phyloP scores from a whole-genome alignment of 2,888 invertebrate genomes.

The Cheilosia vulpina region DNA sequence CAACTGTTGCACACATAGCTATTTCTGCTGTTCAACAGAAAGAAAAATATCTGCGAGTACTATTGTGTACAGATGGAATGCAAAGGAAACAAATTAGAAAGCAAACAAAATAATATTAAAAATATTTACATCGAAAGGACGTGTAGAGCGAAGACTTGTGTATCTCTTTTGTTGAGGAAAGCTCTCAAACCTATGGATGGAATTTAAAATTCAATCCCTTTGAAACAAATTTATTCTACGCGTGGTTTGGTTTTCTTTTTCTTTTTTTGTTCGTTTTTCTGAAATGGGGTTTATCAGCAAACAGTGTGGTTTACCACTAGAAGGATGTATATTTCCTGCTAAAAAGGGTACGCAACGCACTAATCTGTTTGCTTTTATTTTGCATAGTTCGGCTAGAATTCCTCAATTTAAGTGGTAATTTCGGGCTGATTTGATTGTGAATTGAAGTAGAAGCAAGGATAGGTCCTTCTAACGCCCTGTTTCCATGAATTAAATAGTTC shows the following conservation, averaged over 20 bases:
- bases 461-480: not conserved
- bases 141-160: not conserved
- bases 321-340: not conserved
- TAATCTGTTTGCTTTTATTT: not conserved
- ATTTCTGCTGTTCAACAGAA: not conserved
- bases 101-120: not conserved
- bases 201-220: slow-evolving; percentile 4
- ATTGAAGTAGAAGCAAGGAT: not conserved
- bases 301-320: slow-evolving; percentile 6
- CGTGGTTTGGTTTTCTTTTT: not conserved
- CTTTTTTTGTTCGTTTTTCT: not conserved
- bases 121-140: slow-evolving; percentile 12
- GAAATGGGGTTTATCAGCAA: slow-evolving; percentile 16
- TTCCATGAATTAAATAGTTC: not conserved
- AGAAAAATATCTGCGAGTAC: not conserved
- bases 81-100: slow-evolving; percentile 19
- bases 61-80: slow-evolving; percentile 1
- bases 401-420: slow-evolving; percentile 14
- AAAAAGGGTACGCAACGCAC: slow-evolving; percentile 9
- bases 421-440: not conserved
- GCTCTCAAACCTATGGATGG: not conserved
- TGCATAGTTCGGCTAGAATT: not conserved
- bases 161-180: not conserved
- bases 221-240: slow-evolving; percentile 14
- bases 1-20: not conserved